Evolutionary conservation across 2,888 invertebrate genomes (phyloP), one percentile per base, ranked within the genome.

Genomic region (Drosophila planitibia): DNA sequence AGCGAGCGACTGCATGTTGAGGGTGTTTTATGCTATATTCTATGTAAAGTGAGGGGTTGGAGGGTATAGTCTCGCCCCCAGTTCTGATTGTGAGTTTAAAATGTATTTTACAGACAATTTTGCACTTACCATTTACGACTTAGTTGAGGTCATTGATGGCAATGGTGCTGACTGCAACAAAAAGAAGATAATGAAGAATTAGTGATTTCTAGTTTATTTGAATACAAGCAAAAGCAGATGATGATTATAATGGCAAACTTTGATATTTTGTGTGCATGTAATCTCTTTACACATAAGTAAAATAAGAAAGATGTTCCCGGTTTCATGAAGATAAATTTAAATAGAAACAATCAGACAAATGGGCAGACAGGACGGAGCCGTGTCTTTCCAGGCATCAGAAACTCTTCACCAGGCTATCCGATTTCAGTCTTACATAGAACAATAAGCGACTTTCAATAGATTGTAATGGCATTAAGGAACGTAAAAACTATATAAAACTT

Each of bases 111-210:
- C 73, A 87, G 74, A 76, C 81, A 76, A 74, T 83, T 85, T 85
- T 83, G 68, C 83, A 85, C 86, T 88, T 83, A 85, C 85, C 88
- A 83, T 82, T 85, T 77, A 85, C 80, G 72, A 79, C 72, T 72
- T 79, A 80, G 77, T 68, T 83, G 72, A 70, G 85, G 77, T 83
- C 88, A 85, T 85, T 77, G 79, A 68, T 76, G 67, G 74, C 64
- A 53, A 22, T 52, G 49, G 51, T 64, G 64, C 47, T 66, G 64
- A 57, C 81, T 81, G 62, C 65, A 79, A 70, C 33, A 33, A 76
- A 54, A 64, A 10, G 28, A 47, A 58, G 25, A 49, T 30, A n/a
- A 57, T 25, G 14, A 55, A 54, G 22, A 37, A 37, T n/a, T 22
- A 25, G 25, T 35, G 12, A 44, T 44, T 44, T 22, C n/a, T 28